phyloP scores from a whole-genome alignment of 2,888 invertebrate genomes.

The Lumbricus terrestris region DNA sequence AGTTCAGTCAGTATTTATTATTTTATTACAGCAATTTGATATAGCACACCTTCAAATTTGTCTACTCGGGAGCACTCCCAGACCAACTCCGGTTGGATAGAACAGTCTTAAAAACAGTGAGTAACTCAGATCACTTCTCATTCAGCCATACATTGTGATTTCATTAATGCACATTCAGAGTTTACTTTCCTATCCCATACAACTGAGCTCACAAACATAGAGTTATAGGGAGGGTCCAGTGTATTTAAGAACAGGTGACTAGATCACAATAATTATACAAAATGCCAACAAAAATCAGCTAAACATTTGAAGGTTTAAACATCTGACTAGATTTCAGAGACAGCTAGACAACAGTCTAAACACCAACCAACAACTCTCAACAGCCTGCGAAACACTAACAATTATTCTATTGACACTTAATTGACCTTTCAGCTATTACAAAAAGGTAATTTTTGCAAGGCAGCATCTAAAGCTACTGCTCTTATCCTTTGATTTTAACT shows the following conservation, averaged over 20 bases:
- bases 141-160: background rate
- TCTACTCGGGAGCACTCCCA: no score
- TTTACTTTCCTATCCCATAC: background rate
- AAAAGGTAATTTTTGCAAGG: background rate
- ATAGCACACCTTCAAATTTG: no score
- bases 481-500: background rate
- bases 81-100: no score
- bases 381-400: background rate
- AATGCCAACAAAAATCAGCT: background rate
- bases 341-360: conserved; percentile 7
- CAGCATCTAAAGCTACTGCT: background rate
- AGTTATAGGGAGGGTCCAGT: background rate
- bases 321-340: background rate
- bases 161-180: background rate
- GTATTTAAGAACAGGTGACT: background rate
- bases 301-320: background rate
- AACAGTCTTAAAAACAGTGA: no score
- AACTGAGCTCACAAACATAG: background rate
- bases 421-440: background rate
- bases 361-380: background rate
- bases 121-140: background rate
- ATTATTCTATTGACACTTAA: background rate
- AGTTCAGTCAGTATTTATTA: no score
- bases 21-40: no score
- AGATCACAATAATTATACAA: conserved; percentile 3